These are phyloP conservation scores for Umimayanthus kanabou DNA, from an alignment of 92 coral and sea anemone genomes.

Conservation along the genomic window DNA sequence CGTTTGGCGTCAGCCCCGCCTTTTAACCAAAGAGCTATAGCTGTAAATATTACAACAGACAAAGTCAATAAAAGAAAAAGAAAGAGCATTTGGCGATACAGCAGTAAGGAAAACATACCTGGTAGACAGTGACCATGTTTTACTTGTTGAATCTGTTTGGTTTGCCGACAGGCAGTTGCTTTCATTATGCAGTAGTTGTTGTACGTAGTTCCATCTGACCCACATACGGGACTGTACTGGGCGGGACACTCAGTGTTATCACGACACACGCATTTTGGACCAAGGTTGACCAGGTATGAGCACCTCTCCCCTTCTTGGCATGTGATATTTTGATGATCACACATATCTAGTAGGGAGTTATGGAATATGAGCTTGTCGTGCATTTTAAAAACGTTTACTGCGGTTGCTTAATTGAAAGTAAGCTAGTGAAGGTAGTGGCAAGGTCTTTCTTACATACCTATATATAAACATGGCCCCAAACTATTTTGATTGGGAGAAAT, in stretches of 20 bases:
- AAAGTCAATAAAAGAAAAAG: not conserved
- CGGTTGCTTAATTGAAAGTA: no score
- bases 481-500: no score
- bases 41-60: no score
- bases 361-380: no score
- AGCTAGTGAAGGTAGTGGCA: no score
- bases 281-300: constrained; percentile 25
- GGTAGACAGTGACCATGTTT: constrained; percentile 65
- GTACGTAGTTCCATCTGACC: constrained; percentile 76
- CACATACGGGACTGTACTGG: constrained; percentile 72
- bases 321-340: constrained; percentile 52
- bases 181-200: constrained; percentile 87
- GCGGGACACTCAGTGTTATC: constrained; percentile 70
- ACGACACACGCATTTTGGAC: constrained; percentile 77
- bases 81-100: not conserved
- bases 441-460: no score
- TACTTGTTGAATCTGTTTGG: constrained; percentile 41
- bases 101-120: constrained; percentile 47
- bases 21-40: no score
- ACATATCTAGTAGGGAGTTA: constrained; percentile 28
- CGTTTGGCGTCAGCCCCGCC: no score
- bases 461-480: no score
- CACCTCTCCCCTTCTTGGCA: constrained; percentile 76
- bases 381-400: no score
- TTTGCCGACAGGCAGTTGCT: constrained; percentile 78